phyloP scores from a whole-genome alignment of 2,113 vertebrate genomes.

The Neofelis nebulosa region DNA sequence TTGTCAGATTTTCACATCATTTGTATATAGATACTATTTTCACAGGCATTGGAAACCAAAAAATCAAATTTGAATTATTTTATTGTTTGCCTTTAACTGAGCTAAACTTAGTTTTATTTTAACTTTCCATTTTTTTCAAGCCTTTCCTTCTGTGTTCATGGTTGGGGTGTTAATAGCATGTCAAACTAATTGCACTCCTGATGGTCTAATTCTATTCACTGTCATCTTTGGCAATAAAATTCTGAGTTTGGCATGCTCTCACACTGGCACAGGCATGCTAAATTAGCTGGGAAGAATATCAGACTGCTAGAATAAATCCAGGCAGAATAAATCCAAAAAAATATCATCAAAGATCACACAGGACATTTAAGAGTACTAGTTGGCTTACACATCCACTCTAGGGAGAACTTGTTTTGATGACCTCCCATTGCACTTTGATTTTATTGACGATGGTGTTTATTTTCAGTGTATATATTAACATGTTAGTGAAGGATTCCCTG shows the following conservation, averaged over 20 bases:
- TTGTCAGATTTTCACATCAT: not conserved
- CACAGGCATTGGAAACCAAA: not conserved
- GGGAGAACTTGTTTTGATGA: not conserved
- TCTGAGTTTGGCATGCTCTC: conserved; percentile 34
- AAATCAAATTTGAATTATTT: not conserved
- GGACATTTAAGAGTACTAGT: not conserved
- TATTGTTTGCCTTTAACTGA: conserved; percentile 33
- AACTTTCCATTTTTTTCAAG: not conserved
- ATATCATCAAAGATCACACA: not conserved
- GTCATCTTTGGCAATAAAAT: conserved; percentile 67
- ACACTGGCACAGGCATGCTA: conserved; percentile 34
- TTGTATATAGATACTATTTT: not conserved
- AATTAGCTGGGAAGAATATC: conserved; percentile 64
- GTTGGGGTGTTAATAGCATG: conserved; percentile 33
- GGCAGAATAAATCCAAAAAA: conserved; percentile 50
- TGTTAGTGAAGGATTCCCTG: not conserved
- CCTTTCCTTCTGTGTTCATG: conserved; percentile 24
- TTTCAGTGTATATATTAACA: not conserved
- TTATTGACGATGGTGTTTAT: not conserved
- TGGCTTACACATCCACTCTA: not conserved
- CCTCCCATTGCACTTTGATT: not conserved
- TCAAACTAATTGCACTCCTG: conserved; percentile 55
- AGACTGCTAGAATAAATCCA: conserved; percentile 47
- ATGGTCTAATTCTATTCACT: conserved; percentile 57
- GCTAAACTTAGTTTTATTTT: conserved; percentile 46